Evolutionary conservation across 2,797 vertebrate genomes (phyloP).

Genomic region (Cryptoprocta ferox): DNA sequence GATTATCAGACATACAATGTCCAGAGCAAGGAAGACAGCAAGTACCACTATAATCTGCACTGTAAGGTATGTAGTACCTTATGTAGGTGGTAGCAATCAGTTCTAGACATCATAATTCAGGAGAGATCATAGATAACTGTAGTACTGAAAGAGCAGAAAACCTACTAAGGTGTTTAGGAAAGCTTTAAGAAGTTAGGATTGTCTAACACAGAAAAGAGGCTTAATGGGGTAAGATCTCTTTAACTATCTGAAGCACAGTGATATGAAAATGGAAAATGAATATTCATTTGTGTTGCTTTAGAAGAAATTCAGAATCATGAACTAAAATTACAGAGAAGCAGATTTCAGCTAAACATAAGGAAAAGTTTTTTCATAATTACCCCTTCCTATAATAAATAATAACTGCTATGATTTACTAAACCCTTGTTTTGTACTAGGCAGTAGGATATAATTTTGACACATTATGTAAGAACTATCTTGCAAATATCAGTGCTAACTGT

Average conservation of each 20-base stretch:
- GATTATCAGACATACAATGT: background rate
- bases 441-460: background rate
- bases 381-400: background rate
- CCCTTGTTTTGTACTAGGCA: background rate
- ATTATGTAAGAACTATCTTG: background rate
- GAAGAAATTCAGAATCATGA: constrained; percentile 2
- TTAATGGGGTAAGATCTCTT: background rate
- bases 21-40: background rate
- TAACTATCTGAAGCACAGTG: background rate
- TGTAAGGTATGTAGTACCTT: background rate
- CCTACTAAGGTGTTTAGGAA: background rate
- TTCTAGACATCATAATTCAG: background rate
- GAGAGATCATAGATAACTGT: background rate
- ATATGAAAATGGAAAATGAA: background rate
- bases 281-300: background rate
- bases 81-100: background rate
- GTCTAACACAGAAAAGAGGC: background rate
- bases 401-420: background rate
- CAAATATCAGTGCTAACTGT: background rate
- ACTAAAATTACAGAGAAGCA: background rate
- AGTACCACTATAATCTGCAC: background rate
- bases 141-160: background rate
- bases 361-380: constrained; percentile 21
- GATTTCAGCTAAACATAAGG: background rate
- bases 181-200: background rate